A percentile compares a stretch with the other conserved stretches of the same genome.
Conservation (phyloP, 2,113 vertebrate species). For the Chelonoidis abingdonii region DNA sequence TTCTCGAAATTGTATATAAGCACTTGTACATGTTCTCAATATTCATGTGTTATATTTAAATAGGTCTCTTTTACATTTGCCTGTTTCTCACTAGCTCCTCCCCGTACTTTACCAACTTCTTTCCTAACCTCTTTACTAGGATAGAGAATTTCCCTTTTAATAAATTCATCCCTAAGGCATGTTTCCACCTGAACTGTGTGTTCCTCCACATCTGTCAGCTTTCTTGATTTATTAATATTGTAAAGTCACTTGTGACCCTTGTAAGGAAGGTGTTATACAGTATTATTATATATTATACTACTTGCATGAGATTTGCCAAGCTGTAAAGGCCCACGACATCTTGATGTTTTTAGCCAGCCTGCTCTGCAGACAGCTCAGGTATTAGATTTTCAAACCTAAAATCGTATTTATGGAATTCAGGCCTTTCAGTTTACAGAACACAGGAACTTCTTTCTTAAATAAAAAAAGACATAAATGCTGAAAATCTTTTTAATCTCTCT, state of each 20-base stretch:
- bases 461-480: constrained; percentile 9
- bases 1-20: neutral
- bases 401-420: neutral
- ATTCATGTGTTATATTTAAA: neutral
- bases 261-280: neutral
- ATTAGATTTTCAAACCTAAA: neutral
- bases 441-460: constrained; percentile 18
- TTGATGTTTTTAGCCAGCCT: neutral
- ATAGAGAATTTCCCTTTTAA: neutral
- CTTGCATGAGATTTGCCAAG: neutral
- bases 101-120: neutral
- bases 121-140: neutral
- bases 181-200: neutral
- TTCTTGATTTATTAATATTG: neutral
- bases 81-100: neutral
- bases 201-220: neutral
- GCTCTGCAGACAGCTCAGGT: neutral
- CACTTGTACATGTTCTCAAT: neutral
- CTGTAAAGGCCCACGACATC: neutral
- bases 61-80: neutral
- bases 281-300: rapidly evolving
- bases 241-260: neutral
- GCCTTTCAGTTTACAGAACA: neutral
- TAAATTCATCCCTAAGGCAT: neutral
- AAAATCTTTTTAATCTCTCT: constrained; percentile 34